Evolutionary conservation across 2,888 invertebrate species (phyloP).

Genomic region (Hesperia comma): DNA sequence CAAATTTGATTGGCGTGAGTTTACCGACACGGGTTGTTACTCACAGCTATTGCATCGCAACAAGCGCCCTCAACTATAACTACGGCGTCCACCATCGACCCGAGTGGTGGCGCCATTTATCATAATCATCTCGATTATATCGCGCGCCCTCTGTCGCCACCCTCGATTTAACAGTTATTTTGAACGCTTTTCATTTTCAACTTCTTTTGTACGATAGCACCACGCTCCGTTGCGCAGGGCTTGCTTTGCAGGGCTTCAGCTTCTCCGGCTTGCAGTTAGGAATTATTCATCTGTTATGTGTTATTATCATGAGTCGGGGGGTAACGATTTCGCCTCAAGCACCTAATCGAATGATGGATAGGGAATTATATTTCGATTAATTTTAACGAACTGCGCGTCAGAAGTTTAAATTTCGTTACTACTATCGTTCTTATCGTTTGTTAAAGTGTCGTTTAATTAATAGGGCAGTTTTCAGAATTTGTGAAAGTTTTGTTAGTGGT

Average conservation of each 20-base stretch:
- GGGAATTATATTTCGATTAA: too few species aligned
- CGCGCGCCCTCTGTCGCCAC: constrained; percentile 72
- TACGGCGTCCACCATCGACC: constrained; percentile 48
- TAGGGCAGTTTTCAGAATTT: too few species aligned
- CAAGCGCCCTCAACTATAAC: constrained; percentile 4
- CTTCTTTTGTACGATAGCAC: constrained; percentile 55
- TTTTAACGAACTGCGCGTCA: too few species aligned
- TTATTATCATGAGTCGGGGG: not conserved
- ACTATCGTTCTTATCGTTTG: too few species aligned
- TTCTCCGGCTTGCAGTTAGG: not conserved
- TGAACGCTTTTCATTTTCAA: constrained; percentile 69
- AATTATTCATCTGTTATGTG: not conserved
- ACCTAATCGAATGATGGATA: not conserved
- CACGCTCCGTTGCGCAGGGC: constrained; percentile 7
- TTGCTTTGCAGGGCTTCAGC: too few species aligned
- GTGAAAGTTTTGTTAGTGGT: too few species aligned
- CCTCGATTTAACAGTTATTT: constrained; percentile 82
- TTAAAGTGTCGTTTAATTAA: too few species aligned
- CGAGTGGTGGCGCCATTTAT: constrained; percentile 64
- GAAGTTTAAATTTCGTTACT: too few species aligned
- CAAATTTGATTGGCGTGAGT: too few species aligned
- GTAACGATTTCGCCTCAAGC: not conserved
- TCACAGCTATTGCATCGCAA: not conserved
- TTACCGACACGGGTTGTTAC: not conserved
- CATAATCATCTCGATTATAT: constrained; percentile 80